Evolutionary conservation across 2,888 invertebrate species (phyloP).

Genomic region (Charanyca ferruginea): DNA sequence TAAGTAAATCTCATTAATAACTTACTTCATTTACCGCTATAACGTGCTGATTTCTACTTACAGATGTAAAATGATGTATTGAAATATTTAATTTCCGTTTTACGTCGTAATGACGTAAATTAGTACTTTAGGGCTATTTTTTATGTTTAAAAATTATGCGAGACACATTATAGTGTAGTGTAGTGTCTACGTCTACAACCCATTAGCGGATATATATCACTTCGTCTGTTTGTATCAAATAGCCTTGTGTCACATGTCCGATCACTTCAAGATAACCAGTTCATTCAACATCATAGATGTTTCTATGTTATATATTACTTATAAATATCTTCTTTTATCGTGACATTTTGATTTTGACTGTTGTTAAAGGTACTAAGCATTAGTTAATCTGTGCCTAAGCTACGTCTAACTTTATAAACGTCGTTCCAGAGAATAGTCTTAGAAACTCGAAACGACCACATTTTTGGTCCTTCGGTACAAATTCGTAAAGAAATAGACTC

Average conservation of each 20-base stretch:
- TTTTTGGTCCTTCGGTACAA: neutral
- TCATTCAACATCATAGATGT: constrained; percentile 39
- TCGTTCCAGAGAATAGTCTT: neutral
- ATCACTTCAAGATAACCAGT: constrained; percentile 41
- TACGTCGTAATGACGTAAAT: constrained; percentile 6
- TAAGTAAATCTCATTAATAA: neutral
- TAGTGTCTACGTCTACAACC: neutral
- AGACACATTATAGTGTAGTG: constrained; percentile 6
- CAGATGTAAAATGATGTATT: too few species aligned
- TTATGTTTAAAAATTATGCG: constrained; percentile 1
- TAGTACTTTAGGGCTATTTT: too few species aligned
- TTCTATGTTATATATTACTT: constrained; percentile 8
- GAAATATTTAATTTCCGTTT: constrained; percentile 5
- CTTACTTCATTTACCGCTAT: neutral
- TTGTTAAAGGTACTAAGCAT: neutral
- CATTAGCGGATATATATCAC: constrained; percentile 31
- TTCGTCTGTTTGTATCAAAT: constrained; percentile 35
- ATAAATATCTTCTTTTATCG: neutral
- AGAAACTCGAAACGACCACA: neutral
- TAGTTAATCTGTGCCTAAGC: too few species aligned
- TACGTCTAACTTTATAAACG: too few species aligned
- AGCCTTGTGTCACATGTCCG: constrained; percentile 42
- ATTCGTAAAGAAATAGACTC: neutral
- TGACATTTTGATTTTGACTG: neutral
- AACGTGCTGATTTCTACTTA: constrained; percentile 1